Conservation (phyloP, 2,888 invertebrate species). For the Scaeva pyrastri region DNA sequence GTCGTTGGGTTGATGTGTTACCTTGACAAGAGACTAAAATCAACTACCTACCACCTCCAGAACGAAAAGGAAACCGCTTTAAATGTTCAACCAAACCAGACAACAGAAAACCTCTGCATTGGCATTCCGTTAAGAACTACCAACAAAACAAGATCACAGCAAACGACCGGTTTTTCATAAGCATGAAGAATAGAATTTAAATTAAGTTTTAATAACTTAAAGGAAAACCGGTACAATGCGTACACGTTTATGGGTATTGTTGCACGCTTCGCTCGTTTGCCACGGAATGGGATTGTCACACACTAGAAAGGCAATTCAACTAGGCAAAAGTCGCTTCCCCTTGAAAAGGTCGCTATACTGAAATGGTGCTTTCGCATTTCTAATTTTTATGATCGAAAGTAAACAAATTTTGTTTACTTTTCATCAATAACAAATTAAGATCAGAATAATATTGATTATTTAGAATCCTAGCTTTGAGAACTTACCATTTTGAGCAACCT, state of each 20-base stretch:
- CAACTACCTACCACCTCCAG: slow-evolving; percentile 38
- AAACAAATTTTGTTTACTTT: slow-evolving; percentile 22
- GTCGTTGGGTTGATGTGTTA: slow-evolving; percentile 54
- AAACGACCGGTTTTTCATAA: slow-evolving; percentile 57
- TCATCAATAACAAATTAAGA: background rate
- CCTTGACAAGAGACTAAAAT: slow-evolving; percentile 43
- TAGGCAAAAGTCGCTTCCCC: background rate
- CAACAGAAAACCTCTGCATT: background rate
- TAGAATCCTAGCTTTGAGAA: too few species aligned
- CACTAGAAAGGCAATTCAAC: background rate
- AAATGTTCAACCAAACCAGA: slow-evolving; percentile 16
- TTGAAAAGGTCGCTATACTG: background rate
- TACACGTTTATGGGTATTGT: slow-evolving; percentile 10
- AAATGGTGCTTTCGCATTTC: background rate
- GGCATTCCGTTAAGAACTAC: slow-evolving; percentile 58
- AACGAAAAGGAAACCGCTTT: slow-evolving; percentile 18
- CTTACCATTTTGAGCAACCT: too few species aligned
- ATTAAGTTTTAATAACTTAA: background rate
- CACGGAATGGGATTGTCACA: background rate
- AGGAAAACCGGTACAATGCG: slow-evolving; percentile 61
- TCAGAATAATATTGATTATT: background rate
- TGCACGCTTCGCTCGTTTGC: background rate
- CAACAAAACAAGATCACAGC: slow-evolving; percentile 40
- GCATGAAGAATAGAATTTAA: slow-evolving; percentile 6
- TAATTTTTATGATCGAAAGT: background rate